These are phyloP conservation scores for Apodemus speciosus DNA, from an alignment of 2,113 vertebrate species.

Conservation along the genomic window DNA sequence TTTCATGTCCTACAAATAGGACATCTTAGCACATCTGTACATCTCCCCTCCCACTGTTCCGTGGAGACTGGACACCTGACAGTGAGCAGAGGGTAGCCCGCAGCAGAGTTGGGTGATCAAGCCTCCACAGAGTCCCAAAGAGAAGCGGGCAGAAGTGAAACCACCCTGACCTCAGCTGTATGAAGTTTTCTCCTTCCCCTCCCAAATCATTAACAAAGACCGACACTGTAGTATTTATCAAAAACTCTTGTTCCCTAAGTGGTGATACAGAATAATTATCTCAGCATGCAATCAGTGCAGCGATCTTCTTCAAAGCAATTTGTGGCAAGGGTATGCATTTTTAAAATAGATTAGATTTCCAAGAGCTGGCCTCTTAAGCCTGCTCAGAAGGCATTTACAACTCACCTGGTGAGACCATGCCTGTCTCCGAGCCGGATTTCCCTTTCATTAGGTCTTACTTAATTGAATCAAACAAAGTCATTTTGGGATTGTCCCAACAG, in stretches of 20 bases:
- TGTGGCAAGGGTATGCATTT: slow-evolving; percentile 71
- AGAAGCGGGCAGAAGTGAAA: not conserved
- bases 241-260: slow-evolving; percentile 71
- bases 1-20: not conserved
- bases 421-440: slow-evolving; percentile 32
- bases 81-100: not conserved
- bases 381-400: slow-evolving; percentile 68
- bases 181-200: slow-evolving; percentile 9
- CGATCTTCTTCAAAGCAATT: slow-evolving; percentile 74
- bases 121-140: not conserved
- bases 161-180: not conserved
- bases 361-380: slow-evolving; percentile 68
- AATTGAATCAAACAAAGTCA: slow-evolving; percentile 65
- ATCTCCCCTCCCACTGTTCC: not conserved
- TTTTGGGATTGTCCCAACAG: slow-evolving; percentile 67
- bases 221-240: slow-evolving; percentile 70
- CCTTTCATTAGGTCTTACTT: slow-evolving; percentile 67
- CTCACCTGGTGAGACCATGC: slow-evolving; percentile 64
- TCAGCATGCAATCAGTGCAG: slow-evolving; percentile 72
- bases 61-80: not conserved
- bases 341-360: slow-evolving; percentile 72
- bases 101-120: not conserved
- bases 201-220: slow-evolving; percentile 72
- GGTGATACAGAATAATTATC: slow-evolving; percentile 76
- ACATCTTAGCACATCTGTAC: not conserved